phyloP scores from a whole-genome alignment of 1,140 invertebrate genomes.

The Rhopalosiphum maidis region DNA sequence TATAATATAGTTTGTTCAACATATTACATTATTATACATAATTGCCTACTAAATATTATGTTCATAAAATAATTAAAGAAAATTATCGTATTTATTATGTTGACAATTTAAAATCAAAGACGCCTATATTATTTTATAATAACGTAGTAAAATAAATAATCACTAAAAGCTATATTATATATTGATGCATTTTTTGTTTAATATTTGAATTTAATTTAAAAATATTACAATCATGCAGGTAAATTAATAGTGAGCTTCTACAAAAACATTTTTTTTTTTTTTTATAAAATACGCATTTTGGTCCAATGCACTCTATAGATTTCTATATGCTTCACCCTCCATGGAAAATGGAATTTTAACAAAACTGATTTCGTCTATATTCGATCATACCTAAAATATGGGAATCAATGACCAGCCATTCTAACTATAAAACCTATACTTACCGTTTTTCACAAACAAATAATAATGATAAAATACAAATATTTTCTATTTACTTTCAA shows the following conservation, averaged over 20 bases:
- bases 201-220: background rate
- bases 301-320: background rate
- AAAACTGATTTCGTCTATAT: slow-evolving; percentile 22
- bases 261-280: background rate
- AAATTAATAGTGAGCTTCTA: background rate
- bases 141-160: background rate
- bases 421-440: background rate
- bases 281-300: background rate
- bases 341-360: background rate
- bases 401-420: background rate
- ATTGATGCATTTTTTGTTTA: background rate
- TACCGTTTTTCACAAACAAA: background rate
- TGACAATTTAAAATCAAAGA: background rate
- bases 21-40: background rate
- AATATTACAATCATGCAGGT: background rate
- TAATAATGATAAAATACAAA: slow-evolving; percentile 20
- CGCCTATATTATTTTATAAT: background rate
- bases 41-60: background rate
- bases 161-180: background rate
- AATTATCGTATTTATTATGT: background rate
- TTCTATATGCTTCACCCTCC: background rate
- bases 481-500: background rate
- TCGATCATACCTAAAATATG: background rate
- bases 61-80: background rate
- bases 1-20: background rate